Percentiles rank a stretch among this genome's conserved stretches.
Evolutionary conservation across 2,888 invertebrate species (phyloP).

Genomic region (Mactromeris polynyma): DNA sequence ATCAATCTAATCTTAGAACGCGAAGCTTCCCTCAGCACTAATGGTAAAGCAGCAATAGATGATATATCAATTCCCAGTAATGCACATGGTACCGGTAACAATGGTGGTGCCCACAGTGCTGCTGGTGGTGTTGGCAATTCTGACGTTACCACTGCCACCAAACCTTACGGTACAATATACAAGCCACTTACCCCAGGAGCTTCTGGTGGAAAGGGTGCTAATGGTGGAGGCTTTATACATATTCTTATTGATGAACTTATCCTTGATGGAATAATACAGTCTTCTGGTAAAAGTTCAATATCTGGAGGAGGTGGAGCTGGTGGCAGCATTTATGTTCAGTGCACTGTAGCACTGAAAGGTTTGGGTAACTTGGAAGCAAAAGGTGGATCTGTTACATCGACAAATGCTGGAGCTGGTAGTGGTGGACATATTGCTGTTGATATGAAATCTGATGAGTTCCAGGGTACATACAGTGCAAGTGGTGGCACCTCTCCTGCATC

Average conservation of each 20-base stretch:
- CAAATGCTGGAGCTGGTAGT: constrained; percentile 75
- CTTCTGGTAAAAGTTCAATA: constrained; percentile 68
- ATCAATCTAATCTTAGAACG: constrained; percentile 75
- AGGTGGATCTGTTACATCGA: constrained; percentile 71
- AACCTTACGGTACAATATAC: constrained; percentile 78
- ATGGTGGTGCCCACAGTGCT: constrained; percentile 77
- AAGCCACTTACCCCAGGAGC: constrained; percentile 70
- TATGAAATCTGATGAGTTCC: constrained; percentile 65
- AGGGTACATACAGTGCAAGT: constrained; percentile 68
- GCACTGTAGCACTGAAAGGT: constrained; percentile 71
- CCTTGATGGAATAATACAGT: constrained; percentile 77
- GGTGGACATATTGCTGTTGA: constrained; percentile 77
- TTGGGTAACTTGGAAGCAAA: constrained; percentile 72
- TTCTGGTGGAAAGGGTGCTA: constrained; percentile 72
- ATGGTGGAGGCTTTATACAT: constrained; percentile 76
- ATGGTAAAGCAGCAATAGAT: constrained; percentile 58
- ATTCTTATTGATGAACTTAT: constrained; percentile 69
- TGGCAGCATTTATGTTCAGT: constrained; percentile 76
- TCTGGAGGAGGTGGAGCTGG: constrained; percentile 78
- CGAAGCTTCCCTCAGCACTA: constrained; percentile 73
- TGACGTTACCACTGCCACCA: constrained; percentile 58
- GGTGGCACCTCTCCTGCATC: constrained; percentile 72
- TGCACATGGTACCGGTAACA: constrained; percentile 64
- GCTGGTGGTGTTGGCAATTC: constrained; percentile 75
- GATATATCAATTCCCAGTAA: constrained; percentile 49